Conservation (phyloP, 2,113 vertebrate genomes). For the Procavia capensis region DNA sequence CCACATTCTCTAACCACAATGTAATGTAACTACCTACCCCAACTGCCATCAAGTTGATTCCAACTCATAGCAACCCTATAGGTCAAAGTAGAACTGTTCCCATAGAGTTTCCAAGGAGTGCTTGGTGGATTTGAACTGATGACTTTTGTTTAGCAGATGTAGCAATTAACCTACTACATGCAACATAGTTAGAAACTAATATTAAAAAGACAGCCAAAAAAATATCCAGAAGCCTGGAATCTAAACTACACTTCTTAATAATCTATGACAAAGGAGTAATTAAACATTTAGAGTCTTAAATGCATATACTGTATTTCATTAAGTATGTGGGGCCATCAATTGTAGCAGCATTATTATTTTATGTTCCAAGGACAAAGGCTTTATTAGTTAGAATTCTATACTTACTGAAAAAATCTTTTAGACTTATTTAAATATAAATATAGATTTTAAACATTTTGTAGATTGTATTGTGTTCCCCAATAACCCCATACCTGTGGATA, state of each 20-base stretch:
- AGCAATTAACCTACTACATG: too few species aligned
- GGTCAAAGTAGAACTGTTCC: too few species aligned
- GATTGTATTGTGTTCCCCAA: too few species aligned
- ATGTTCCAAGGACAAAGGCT: conserved; percentile 6
- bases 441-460: neutral
- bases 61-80: too few species aligned
- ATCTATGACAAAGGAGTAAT: conserved; percentile 11
- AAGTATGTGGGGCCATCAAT: neutral
- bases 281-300: conserved; percentile 8
- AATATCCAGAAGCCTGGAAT: neutral
- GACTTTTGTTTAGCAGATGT: too few species aligned
- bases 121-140: too few species aligned
- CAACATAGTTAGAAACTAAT: conserved; percentile 54
- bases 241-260: conserved; percentile 27
- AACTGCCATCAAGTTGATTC: too few species aligned
- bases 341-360: conserved; percentile 30
- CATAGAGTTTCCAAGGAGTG: too few species aligned
- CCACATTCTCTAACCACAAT: neutral
- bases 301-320: neutral
- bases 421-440: neutral
- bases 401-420: conserved; percentile 3
- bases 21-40: too few species aligned
- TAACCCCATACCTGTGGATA: too few species aligned
- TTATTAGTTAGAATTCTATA: neutral
- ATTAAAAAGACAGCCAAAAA: conserved; percentile 35